Evolutionary conservation across 2,888 invertebrate genomes (phyloP).

Genomic region (Diogma glabrata): DNA sequence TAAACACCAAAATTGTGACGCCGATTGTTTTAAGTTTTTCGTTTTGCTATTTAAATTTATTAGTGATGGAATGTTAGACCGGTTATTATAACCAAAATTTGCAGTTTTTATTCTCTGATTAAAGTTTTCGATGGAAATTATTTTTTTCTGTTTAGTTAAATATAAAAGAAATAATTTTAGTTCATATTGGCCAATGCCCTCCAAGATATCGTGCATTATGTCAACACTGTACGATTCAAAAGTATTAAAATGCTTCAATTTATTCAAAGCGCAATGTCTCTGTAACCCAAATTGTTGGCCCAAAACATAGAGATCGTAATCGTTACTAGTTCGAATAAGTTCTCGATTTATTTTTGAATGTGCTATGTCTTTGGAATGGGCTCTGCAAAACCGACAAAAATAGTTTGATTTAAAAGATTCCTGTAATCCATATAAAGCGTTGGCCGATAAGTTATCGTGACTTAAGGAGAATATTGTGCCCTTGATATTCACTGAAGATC

Average conservation of each 20-base stretch:
- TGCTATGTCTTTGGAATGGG: background rate
- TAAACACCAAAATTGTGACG: constrained; percentile 5
- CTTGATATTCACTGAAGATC: background rate
- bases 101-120: background rate
- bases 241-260: background rate
- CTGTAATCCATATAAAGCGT: background rate
- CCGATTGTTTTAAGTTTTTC: background rate
- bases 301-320: background rate
- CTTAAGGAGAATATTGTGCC: too few species aligned
- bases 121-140: background rate
- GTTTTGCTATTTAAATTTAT: background rate
- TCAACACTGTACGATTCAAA: background rate
- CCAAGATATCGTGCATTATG: background rate
- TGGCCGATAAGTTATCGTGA: constrained; percentile 1
- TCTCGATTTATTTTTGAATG: background rate
- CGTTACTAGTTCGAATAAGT: background rate
- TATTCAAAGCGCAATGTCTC: background rate
- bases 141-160: background rate
- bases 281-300: background rate
- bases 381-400: too few species aligned
- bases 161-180: background rate
- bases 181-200: background rate
- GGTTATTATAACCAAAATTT: background rate
- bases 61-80: background rate
- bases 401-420: constrained; percentile 1